Evolutionary conservation across 2,113 vertebrate species (phyloP), one percentile per base, ranked within the genome.

Genomic region (Motacilla tschutschensis): DNA sequence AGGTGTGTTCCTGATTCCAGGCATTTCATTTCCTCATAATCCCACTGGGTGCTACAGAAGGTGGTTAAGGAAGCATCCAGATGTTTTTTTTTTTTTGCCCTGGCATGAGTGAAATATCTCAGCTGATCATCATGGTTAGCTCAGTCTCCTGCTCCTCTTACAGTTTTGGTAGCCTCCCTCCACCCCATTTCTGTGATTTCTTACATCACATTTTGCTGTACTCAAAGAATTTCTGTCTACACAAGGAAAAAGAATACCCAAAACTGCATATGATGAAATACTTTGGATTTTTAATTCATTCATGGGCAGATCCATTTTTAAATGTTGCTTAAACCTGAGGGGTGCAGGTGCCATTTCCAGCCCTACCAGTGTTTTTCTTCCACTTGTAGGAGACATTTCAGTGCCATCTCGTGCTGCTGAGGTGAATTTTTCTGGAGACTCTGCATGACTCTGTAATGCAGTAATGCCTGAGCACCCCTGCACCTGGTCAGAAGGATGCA

Each of bases 271-370:
- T 5, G 17, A 38, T 53, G 2, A 58, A 58, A 16, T n/a, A 10
- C 6, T 71, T 79, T 1, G 2, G 9, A 28, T 71, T 75, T 89
- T 71, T 47, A 28, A 26, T 62, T 62, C 2, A 26, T 17, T 62
- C 8, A 8, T 2, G 8, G 31, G 4, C 6, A 31, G 22, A 50
- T 60, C 9, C 0, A 0, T 62, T 79, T 55, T 21, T 4, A 57
- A 71, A 31, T 26, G 1, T 8, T 1, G 0, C 12, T 83, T 31
- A 24, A 60, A 65, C 24, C 1, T 53, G 24, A 47, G 11, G 43
- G 58, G 35, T 5, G 16, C 24, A 36, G 41, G 12, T 60, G 31
- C 14, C 36, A 33, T 66, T 75, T 79, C 6, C 63, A 70, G 26
- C 17, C 22, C 29, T 55, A 3, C 13, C 1, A 1, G 14, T 28